Conservation (phyloP, 2,113 vertebrate genomes). For the Brachyhypopomus gauderio region DNA sequence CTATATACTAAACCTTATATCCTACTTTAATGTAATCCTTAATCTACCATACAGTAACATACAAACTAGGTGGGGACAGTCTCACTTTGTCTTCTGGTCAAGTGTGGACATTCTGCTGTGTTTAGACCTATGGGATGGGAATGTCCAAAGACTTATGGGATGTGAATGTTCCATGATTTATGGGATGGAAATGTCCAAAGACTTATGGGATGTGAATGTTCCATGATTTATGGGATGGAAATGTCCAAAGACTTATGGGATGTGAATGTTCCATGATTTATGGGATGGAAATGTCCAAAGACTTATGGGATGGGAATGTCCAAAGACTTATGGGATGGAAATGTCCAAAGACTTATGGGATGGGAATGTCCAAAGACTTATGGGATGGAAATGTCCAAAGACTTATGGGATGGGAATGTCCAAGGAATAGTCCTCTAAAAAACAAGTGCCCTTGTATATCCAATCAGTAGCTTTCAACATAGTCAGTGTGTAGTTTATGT, state of each 20-base stretch:
- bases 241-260: background rate
- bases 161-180: no score
- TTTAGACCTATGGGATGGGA: background rate
- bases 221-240: no score
- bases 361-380: background rate
- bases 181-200: no score
- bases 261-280: no score
- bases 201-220: no score
- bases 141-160: no score
- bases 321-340: no score
- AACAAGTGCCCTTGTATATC: no score
- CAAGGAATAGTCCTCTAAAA: no score
- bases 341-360: background rate
- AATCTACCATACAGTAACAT: slow-evolving; percentile 12
- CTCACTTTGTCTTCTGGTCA: background rate
- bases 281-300: no score
- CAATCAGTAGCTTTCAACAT: no score
- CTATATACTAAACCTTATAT: background rate
- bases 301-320: background rate
- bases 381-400: background rate
- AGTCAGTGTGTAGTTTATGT: no score
- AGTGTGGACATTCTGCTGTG: background rate
- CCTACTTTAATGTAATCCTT: background rate
- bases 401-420: background rate
- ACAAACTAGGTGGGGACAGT: background rate